Evolutionary conservation across 2,113 vertebrate genomes (phyloP), one percentile per base, ranked within the genome.

Genomic region (Terrapene triunguis): DNA sequence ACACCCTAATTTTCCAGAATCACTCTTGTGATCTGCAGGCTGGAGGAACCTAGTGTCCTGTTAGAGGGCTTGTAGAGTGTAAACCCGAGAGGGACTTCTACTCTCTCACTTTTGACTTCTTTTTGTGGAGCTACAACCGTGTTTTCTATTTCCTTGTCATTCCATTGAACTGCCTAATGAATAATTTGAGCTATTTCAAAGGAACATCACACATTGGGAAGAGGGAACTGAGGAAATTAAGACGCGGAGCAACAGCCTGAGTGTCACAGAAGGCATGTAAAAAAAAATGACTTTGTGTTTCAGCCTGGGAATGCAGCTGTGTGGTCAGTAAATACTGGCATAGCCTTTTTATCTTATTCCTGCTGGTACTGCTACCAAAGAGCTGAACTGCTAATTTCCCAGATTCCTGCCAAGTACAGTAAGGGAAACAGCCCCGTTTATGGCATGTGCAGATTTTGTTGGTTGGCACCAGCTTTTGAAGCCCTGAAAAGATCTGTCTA

Each of bases 231-330:
- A 94, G 62, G 92, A 96, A 85, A 97, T 87, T 7, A 80, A 53
- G 95, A 85, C 1, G 1, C 69, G n/a, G 89, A 92, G 89, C 88
- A 84, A 89, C 84, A 97, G 81, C 74, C 57, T 9, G 2, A 42
- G 74, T 91, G 89, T 92, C 90, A 84, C 95, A 95, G 92, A 94
- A 94, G 83, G 82, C 94, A 92, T 1, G 62, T 94, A 92, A 96
- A 96, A 84, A 84, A 85, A 93, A 97, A 95, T 85, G 80, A 82
- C 96, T 98, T 95, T 96, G 59, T 96, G 94, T 93, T 16, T 95
- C 92, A 80, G 94, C 89, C 87, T 95, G 84, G 74, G 81, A 86
- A 91, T 85, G 92, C 90, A 97, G 96, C 93, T 96, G 92, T 85
- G 90, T 1, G 44, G 95, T 92, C 95, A 97, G 97, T 91, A 95